phyloP scores from a whole-genome alignment of 53 echinoderm and acorn worm species.

The Mesocentrotus franciscanus region DNA sequence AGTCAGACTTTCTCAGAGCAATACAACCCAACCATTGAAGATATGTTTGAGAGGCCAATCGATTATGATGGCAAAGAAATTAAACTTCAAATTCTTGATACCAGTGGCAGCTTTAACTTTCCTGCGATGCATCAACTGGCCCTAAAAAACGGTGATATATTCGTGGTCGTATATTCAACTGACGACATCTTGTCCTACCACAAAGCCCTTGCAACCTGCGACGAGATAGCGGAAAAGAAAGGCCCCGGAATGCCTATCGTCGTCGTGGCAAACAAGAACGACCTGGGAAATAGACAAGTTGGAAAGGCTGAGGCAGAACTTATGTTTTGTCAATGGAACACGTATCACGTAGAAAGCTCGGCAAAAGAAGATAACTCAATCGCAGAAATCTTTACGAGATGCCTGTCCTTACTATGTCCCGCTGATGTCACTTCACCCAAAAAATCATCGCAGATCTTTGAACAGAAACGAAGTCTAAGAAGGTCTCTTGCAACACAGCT shows the following conservation, averaged over 20 bases:
- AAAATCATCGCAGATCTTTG: background rate
- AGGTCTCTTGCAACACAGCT: background rate
- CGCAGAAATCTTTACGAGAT: slow-evolving; percentile 14
- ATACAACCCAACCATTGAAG: slow-evolving; percentile 75
- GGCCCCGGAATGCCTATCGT: slow-evolving; percentile 57
- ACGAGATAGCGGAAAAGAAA: slow-evolving; percentile 32
- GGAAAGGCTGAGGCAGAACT: slow-evolving; percentile 57
- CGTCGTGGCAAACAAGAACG: slow-evolving; percentile 58
- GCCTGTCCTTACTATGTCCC: slow-evolving; percentile 26
- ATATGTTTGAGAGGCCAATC: slow-evolving; percentile 60
- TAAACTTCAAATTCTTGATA: slow-evolving; percentile 74
- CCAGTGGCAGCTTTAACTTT: slow-evolving; percentile 74
- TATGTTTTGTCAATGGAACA: slow-evolving; percentile 69
- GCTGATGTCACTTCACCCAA: background rate
- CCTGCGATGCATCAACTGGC: slow-evolving; percentile 61
- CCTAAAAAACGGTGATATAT: slow-evolving; percentile 43
- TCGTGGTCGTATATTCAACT: slow-evolving; percentile 57
- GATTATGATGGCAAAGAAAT: slow-evolving; percentile 20
- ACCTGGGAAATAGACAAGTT: slow-evolving; percentile 56
- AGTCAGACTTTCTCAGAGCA: slow-evolving; percentile 18
- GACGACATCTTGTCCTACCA: slow-evolving; percentile 45
- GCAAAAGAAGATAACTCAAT: slow-evolving; percentile 26
- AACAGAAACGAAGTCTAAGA: background rate
- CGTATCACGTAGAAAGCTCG: slow-evolving; percentile 46
- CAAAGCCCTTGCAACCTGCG: slow-evolving; percentile 47